These are phyloP conservation scores for Carassius gibelio DNA, from an alignment of 2,113 vertebrate genomes.

Conservation along the genomic window DNA sequence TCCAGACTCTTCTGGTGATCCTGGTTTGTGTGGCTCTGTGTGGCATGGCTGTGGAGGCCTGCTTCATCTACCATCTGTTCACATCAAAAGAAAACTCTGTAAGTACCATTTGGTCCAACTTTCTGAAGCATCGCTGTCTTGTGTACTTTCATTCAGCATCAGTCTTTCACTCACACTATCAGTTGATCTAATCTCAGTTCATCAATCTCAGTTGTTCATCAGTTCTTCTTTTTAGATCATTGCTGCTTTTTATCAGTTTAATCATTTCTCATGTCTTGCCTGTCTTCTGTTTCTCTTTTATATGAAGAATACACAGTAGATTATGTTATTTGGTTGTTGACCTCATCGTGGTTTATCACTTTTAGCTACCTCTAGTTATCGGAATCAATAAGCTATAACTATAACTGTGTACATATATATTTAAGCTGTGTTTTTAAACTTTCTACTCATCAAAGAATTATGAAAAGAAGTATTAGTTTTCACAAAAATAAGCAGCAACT, in stretches of 20 bases:
- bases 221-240: neutral
- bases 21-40: slow-evolving; percentile 69
- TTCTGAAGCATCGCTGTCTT: neutral
- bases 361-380: neutral
- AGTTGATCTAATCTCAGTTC: neutral
- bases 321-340: neutral
- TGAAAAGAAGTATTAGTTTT: neutral
- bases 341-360: neutral
- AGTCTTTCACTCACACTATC: neutral
- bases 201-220: neutral
- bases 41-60: slow-evolving; percentile 74
- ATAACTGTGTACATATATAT: neutral
- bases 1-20: slow-evolving; percentile 67
- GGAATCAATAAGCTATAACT: neutral
- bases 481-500: neutral
- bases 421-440: neutral
- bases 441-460: neutral
- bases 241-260: too few species aligned
- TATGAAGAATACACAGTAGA: neutral
- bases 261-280: neutral
- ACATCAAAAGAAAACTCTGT: slow-evolving; percentile 12
- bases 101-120: slow-evolving; percentile 51
- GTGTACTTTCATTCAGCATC: neutral
- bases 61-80: slow-evolving; percentile 75
- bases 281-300: neutral